phyloP scores from a whole-genome alignment of 92 coral and sea anemone species.

The Heliopora coerulea region DNA sequence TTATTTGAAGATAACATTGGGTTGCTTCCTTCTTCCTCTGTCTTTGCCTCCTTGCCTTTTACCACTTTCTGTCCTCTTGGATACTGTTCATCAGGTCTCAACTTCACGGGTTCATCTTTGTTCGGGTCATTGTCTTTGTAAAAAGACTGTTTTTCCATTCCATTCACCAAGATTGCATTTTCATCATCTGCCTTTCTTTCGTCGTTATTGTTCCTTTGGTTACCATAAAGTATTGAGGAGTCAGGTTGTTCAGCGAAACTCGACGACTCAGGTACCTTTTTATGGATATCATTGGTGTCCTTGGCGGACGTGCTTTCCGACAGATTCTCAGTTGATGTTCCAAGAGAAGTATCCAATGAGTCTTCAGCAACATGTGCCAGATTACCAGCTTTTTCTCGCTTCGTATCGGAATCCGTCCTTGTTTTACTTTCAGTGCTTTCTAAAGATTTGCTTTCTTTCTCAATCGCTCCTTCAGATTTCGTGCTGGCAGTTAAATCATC shows the following conservation, averaged over 20 bases:
- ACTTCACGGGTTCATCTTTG: constrained; percentile 3
- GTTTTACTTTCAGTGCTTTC: neutral
- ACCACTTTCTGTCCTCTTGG: neutral
- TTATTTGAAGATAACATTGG: neutral
- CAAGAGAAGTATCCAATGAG: constrained; percentile 8
- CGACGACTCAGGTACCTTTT: neutral
- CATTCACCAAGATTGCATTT: neutral
- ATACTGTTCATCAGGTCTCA: neutral
- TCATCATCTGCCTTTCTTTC: neutral
- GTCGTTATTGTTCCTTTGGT: neutral
- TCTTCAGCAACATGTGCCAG: constrained; percentile 4
- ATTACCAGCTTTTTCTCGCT: neutral
- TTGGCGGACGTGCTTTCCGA: constrained; percentile 32
- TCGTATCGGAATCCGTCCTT: neutral
- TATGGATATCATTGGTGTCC: constrained; percentile 5
- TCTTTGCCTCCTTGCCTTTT: neutral
- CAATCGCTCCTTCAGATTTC: neutral
- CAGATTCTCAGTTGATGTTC: constrained; percentile 18
- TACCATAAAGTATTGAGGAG: neutral
- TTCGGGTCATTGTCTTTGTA: neutral
- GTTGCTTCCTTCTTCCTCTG: neutral
- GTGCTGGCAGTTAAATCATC: neutral
- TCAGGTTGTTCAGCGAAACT: neutral
- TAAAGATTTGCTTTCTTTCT: neutral
- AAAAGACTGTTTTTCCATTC: neutral